phyloP scores from a whole-genome alignment of 2,888 invertebrate genomes.

The Nemotelus nigrinus region DNA sequence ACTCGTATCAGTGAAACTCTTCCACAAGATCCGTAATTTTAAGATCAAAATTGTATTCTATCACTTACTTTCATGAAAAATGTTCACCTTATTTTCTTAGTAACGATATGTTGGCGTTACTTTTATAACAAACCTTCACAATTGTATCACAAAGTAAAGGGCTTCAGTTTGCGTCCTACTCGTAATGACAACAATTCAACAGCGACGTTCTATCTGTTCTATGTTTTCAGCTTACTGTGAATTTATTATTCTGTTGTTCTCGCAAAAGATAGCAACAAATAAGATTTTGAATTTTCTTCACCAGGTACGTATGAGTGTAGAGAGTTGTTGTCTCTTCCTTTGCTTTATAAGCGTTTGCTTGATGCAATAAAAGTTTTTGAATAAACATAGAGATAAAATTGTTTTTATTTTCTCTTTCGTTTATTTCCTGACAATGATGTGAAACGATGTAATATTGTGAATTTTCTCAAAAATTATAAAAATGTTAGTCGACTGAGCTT shows the following conservation, averaged over 20 bases:
- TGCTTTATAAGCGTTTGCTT: too few species aligned
- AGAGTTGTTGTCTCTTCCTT: too few species aligned
- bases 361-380: neutral
- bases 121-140: slow-evolving; percentile 12
- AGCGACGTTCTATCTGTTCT: neutral
- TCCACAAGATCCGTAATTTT: too few species aligned
- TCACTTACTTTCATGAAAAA: too few species aligned
- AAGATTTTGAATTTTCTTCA: slow-evolving; percentile 16
- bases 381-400: neutral
- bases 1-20: too few species aligned
- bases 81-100: neutral
- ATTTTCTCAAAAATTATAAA: too few species aligned
- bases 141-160: slow-evolving; percentile 11
- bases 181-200: slow-evolving; percentile 3
- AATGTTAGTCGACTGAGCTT: too few species aligned
- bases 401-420: neutral
- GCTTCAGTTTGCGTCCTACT: neutral
- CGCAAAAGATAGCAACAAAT: slow-evolving; percentile 9
- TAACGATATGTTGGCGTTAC: neutral
- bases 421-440: too few species aligned
- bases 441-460: too few species aligned
- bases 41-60: too few species aligned
- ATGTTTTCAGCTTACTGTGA: neutral
- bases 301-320: too few species aligned
- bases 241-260: slow-evolving; percentile 41